Conservation (phyloP, 1,140 invertebrate species). For the Helicoverpa armigera region DNA sequence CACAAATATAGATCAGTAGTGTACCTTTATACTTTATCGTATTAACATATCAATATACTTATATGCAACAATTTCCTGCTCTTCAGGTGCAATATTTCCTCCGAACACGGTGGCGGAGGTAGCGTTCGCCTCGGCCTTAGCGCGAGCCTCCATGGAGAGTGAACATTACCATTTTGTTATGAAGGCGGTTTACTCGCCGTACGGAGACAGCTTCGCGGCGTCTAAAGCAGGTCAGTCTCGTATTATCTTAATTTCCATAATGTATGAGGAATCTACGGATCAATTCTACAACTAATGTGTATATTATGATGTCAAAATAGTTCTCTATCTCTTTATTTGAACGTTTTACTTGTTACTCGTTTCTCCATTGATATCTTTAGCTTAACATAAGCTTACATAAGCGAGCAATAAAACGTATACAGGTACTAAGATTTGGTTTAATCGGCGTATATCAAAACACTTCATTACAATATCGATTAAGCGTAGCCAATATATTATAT, state of each 20-base stretch:
- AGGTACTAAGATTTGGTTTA: no score
- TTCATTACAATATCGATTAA: not conserved
- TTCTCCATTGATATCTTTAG: no score
- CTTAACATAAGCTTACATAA: no score
- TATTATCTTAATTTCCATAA: not conserved
- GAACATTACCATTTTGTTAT: conserved; percentile 71
- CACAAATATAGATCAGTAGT: no score
- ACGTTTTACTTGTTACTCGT: no score
- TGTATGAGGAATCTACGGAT: not conserved
- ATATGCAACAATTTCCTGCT: not conserved
- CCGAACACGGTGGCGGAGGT: conserved; percentile 77
- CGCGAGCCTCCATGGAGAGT: conserved; percentile 76
- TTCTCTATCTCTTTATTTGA: no score
- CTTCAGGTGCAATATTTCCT: conserved; percentile 76
- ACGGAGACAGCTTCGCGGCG: conserved; percentile 78
- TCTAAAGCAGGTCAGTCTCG: conserved; percentile 73
- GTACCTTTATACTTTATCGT: no score
- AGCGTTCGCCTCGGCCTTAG: conserved; percentile 75
- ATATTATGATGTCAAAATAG: no score
- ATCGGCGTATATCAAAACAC: no score
- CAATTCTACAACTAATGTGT: no score
- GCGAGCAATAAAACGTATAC: no score
- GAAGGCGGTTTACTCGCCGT: conserved; percentile 69
- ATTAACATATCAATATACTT: not conserved
- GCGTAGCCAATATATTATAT: not conserved